A percentile compares a stretch with the other conserved stretches of the same genome.
Evolutionary conservation across 1,140 invertebrate genomes (phyloP).

Genomic region (Ceratina calcarata): DNA sequence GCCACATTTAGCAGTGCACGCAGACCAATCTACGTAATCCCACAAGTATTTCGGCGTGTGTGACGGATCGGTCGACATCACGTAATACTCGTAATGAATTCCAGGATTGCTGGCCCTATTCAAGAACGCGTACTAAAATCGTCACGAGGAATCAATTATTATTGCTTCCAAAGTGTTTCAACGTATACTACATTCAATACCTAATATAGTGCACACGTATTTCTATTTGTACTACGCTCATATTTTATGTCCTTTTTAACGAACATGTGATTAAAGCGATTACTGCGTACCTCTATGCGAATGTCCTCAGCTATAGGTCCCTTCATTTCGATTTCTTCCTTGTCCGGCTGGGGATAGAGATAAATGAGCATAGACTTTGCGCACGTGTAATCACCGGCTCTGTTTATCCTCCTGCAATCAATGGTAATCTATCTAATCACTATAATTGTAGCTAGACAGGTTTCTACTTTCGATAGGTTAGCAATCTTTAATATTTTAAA

Average conservation of each 20-base stretch:
- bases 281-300: conserved; percentile 61
- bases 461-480: too few relatives aligned
- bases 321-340: conserved; percentile 78
- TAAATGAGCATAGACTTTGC: conserved; percentile 76
- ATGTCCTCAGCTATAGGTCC: conserved; percentile 78
- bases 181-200: conserved; percentile 8
- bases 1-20: conserved; percentile 78
- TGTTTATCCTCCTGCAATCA: conserved; percentile 63
- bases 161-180: too few relatives aligned
- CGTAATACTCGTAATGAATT: conserved; percentile 76
- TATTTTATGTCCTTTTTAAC: not conserved
- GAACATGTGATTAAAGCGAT: not conserved
- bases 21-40: conserved; percentile 79
- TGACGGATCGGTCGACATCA: conserved; percentile 57
- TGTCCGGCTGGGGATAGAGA: conserved; percentile 73
- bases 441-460: too few relatives aligned
- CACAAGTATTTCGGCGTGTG: conserved; percentile 78
- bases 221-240: too few relatives aligned
- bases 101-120: conserved; percentile 71
- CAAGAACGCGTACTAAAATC: conserved; percentile 76
- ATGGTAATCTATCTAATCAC: not conserved
- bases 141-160: not conserved
- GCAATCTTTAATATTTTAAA: too few relatives aligned
- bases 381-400: conserved; percentile 74
- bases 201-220: too few relatives aligned